These are phyloP conservation scores for Hipparchia sbordonii DNA, from an alignment of 2,888 invertebrate species.

Conservation along the genomic window DNA sequence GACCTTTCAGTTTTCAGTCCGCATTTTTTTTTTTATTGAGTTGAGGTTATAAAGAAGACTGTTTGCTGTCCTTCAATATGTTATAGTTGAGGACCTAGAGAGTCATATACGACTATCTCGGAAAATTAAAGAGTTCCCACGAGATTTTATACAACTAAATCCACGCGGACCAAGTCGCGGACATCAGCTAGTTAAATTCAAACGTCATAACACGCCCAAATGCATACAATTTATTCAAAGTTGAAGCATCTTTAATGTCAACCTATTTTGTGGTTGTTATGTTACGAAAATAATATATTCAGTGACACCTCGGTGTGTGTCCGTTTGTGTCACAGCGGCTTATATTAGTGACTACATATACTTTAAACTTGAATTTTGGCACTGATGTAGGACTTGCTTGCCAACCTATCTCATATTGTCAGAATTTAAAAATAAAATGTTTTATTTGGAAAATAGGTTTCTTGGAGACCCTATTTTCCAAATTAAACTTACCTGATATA, in stretches of 20 bases:
- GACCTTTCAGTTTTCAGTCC: no score
- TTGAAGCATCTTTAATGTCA: neutral
- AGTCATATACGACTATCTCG: no score
- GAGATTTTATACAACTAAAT: no score
- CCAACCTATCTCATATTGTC: conserved; percentile 24
- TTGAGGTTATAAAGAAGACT: no score
- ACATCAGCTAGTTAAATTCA: no score
- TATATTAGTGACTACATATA: conserved; percentile 13
- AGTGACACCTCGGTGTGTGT: conserved; percentile 7
- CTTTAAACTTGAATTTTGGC: conserved; percentile 28
- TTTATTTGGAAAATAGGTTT: conserved; percentile 15
- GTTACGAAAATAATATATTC: neutral
- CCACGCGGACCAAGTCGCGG: no score
- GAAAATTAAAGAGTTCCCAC: no score
- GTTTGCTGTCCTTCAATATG: no score
- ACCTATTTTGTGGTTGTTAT: neutral
- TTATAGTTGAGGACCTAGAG: no score
- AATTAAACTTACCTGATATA: neutral
- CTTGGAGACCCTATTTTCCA: neutral
- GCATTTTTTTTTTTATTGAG: no score
- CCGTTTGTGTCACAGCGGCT: conserved; percentile 11
- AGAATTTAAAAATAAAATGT: conserved; percentile 24
- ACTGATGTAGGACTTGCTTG: conserved; percentile 24
- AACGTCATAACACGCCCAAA: no score
- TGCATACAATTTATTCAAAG: no score